These are phyloP conservation scores for Nomada flava DNA, from an alignment of 2,888 invertebrate species.

Conservation along the genomic window DNA sequence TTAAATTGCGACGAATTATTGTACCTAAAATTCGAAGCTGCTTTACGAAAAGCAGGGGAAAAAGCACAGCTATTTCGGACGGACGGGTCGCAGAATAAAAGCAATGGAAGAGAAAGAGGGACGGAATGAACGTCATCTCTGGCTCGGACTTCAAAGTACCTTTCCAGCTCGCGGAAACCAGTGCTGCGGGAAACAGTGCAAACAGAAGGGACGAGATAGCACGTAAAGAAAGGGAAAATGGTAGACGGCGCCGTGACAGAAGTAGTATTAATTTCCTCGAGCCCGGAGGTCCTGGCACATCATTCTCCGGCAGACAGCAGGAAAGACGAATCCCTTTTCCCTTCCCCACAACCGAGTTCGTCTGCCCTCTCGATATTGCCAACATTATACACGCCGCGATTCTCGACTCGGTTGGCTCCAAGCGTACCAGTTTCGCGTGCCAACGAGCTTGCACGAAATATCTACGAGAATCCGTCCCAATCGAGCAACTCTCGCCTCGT, in stretches of 20 bases:
- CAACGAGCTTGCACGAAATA: neutral
- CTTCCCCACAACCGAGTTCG: conserved; percentile 28
- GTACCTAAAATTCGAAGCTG: neutral
- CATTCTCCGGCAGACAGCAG: conserved; percentile 67
- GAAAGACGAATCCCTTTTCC: conserved; percentile 60
- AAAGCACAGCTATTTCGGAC: neutral
- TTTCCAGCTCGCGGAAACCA: conserved; percentile 57
- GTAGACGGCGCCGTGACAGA: conserved; percentile 64
- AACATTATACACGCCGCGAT: conserved; percentile 25
- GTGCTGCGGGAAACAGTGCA: conserved; percentile 62
- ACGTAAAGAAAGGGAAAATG: conserved; percentile 57
- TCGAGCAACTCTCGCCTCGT: neutral
- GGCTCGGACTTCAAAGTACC: conserved; percentile 72
- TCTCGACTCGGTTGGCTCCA: neutral
- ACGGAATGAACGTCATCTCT: conserved; percentile 57
- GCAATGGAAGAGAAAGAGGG: neutral
- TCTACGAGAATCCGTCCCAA: neutral
- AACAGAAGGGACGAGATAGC: conserved; percentile 58
- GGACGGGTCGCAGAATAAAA: conserved; percentile 18
- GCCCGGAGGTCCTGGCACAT: conserved; percentile 69
- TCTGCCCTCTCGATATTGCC: conserved; percentile 52
- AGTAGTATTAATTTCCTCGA: conserved; percentile 76
- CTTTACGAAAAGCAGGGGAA: neutral
- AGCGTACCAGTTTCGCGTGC: neutral
- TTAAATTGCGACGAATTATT: neutral